phyloP scores from a whole-genome alignment of 2,888 invertebrate species.

The Steromphala cineraria region DNA sequence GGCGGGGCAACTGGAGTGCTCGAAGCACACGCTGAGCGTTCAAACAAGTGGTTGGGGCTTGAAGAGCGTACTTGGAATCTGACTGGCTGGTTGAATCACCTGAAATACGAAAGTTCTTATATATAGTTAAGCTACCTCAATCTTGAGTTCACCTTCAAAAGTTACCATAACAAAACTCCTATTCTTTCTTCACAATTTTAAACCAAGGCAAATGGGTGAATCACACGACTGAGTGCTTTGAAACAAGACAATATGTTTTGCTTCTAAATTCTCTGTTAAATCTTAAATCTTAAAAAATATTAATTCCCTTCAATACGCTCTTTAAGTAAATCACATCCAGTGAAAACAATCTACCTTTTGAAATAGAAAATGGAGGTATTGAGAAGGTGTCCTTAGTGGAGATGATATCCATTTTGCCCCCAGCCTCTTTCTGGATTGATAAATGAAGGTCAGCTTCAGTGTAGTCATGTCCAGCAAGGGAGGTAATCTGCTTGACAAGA shows the following conservation, averaged over 20 bases:
- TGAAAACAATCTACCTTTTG: conserved; percentile 76
- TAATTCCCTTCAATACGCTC: no score
- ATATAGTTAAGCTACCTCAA: no score
- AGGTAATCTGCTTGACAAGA: conserved; percentile 60
- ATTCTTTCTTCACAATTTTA: no score
- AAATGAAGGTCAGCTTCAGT: conserved; percentile 43
- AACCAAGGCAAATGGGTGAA: no score
- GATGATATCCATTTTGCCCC: conserved; percentile 61
- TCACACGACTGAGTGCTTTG: no score
- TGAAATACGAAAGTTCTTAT: no score
- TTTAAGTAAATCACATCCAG: no score
- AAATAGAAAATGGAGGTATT: conserved; percentile 86
- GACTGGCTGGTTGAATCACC: conserved; percentile 24
- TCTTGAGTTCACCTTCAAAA: no score
- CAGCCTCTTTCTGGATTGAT: conserved; percentile 13
- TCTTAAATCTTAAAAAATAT: neutral
- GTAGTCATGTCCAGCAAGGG: conserved; percentile 51
- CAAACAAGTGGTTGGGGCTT: conserved; percentile 77
- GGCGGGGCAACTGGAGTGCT: conserved; percentile 88
- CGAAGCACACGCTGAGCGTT: conserved; percentile 91
- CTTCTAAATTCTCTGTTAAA: no score
- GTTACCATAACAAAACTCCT: no score
- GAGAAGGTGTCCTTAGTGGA: conserved; percentile 71
- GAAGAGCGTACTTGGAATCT: conserved; percentile 61
- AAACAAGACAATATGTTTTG: no score